A percentile compares a stretch with the other conserved stretches of the same genome.
phyloP scores from a whole-genome alignment of 2,888 invertebrate genomes.

The Apamea epomidion region DNA sequence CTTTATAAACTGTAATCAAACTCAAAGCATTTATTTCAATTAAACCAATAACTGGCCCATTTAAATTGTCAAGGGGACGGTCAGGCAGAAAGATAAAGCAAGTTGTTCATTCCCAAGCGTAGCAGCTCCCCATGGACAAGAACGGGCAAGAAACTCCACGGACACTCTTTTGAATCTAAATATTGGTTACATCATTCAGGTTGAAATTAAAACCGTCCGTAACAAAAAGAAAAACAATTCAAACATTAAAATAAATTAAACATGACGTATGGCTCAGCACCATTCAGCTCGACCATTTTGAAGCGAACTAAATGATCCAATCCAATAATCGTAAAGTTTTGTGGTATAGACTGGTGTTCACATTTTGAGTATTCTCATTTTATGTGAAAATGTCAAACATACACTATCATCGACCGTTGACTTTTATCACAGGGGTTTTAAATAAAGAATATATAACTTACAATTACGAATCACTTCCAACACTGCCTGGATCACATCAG shows the following conservation, averaged over 20 bases:
- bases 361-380: neutral
- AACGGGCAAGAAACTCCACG: neutral
- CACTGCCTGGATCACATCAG: slow-evolving; percentile 52
- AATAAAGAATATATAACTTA: slow-evolving; percentile 40
- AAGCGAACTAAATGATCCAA: neutral
- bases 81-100: neutral
- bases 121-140: neutral
- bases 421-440: neutral
- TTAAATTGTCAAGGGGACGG: neutral
- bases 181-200: neutral
- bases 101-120: neutral
- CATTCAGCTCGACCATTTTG: neutral
- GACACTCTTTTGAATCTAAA: neutral
- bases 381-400: neutral
- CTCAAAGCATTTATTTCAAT: neutral
- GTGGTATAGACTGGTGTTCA: neutral
- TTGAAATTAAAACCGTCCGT: neutral
- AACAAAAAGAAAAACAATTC: neutral
- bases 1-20: neutral
- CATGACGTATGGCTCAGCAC: neutral
- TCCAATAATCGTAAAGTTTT: neutral
- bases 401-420: neutral
- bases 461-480: slow-evolving; percentile 53
- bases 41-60: neutral
- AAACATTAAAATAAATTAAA: neutral